phyloP scores from a whole-genome alignment of 2,797 vertebrate genomes.

The Percopsis omiscomaycus region DNA sequence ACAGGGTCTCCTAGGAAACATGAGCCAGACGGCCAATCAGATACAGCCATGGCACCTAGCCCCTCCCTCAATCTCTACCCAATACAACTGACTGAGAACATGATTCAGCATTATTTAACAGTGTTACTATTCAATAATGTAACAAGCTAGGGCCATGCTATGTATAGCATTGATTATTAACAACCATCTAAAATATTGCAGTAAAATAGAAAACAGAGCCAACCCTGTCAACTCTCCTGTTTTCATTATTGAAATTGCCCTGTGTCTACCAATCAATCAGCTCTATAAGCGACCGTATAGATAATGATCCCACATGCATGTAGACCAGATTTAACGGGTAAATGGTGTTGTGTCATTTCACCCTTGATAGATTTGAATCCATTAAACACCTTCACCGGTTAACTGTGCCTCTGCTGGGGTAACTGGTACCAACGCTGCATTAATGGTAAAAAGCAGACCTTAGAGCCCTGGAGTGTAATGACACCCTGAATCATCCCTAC shows the following conservation, averaged over 20 bases:
- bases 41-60: neutral
- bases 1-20: neutral
- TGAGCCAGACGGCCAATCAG: constrained; percentile 1
- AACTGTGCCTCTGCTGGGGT: neutral
- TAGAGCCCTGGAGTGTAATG: neutral
- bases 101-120: neutral
- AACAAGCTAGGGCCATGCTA: neutral
- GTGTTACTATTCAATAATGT: neutral
- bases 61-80: neutral
- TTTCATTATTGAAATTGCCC: constrained; percentile 29
- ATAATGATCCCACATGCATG: constrained; percentile 36
- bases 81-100: neutral
- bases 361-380: constrained; percentile 23
- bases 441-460: constrained; percentile 3
- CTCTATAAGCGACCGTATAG: constrained; percentile 24
- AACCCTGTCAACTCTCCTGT: constrained; percentile 5
- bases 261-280: constrained; percentile 26
- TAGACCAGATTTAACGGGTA: constrained; percentile 17
- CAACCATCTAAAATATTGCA: neutral
- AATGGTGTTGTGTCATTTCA: constrained; percentile 27
- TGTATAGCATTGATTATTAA: neutral
- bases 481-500: neutral
- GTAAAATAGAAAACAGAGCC: neutral
- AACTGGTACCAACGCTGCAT: neutral
- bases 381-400: constrained; percentile 11